phyloP scores from a whole-genome alignment of 2,113 vertebrate genomes.

The Tapirus terrestris region DNA sequence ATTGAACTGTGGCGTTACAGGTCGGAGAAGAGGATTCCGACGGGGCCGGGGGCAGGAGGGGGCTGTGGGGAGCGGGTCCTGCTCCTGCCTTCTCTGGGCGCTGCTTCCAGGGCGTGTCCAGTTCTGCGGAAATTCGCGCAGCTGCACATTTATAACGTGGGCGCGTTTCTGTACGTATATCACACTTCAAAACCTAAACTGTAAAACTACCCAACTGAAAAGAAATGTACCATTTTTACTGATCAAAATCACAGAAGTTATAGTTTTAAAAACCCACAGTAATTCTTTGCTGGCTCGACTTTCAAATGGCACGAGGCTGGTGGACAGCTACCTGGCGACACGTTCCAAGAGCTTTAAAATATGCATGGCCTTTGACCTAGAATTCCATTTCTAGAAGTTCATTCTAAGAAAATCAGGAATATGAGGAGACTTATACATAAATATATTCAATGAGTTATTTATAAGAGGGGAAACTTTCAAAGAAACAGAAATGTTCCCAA shows the following conservation, averaged over 20 bases:
- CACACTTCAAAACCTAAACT: neutral
- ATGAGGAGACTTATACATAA: conserved; percentile 14
- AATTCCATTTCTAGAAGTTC: conserved; percentile 52
- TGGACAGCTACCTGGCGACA: neutral
- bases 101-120: neutral
- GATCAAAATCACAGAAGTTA: neutral
- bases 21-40: neutral
- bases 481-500: conserved; percentile 34
- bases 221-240: neutral
- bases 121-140: conserved; percentile 3
- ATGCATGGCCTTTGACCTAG: neutral
- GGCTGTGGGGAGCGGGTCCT: neutral
- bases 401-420: conserved; percentile 44
- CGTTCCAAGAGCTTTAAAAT: conserved; percentile 36
- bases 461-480: neutral
- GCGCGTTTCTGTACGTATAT: neutral
- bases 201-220: neutral
- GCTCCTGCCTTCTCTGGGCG: neutral
- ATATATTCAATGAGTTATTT: conserved; percentile 59
- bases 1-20: neutral
- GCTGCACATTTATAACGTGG: neutral
- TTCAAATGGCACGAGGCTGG: neutral
- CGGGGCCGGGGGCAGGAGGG: neutral
- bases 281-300: neutral
- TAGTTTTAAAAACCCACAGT: neutral